Evolutionary conservation across 2,113 vertebrate species (phyloP), one percentile per base, ranked within the genome.

Genomic region (Lipotes vexillifer): DNA sequence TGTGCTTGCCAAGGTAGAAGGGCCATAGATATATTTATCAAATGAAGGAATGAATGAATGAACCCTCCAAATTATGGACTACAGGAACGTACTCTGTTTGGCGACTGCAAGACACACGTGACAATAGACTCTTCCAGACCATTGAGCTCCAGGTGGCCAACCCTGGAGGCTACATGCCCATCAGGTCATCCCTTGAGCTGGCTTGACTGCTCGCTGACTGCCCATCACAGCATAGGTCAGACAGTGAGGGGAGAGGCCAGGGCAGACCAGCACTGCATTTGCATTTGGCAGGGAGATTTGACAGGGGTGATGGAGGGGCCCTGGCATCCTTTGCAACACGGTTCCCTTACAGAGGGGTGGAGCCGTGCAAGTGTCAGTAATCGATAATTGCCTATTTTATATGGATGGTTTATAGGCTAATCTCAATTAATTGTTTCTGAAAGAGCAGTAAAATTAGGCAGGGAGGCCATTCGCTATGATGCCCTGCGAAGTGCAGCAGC

Each of bases 381-480:
- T 98, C 80, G 55, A 97, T 97, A 97, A 97, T 93, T 96, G 93
- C 72, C 86, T 83, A 36, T 95, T 97, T 97, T 96, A 96, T 97
- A 77, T 90, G 95, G 69, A 94, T 25, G 49, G 74, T 95, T 98
- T 98, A 97, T 97, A 96, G 97, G 93, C 94, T 96, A 90, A 97
- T 96, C 78, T 77, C 95, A 94, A 95, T 92, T 88, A 96, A 97
- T 97, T 96, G 80, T 96, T 96, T 93, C 94, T 82, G 94, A 97
- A 97, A 77, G 93, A 90, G 77, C 84, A 96, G 94, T 96, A 96
- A 93, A 98, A 96, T 88, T 36, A 95, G 87, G 72, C 63, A 46
- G 55, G 90, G 80, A 89, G 93, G 61, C 95, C 90, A 88, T 90
- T 55, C 15, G 44, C 61, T 74, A 36, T 93, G 96, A 96, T 55